Percentiles rank a stretch among this genome's conserved stretches.
Conservation (phyloP, 2,797 vertebrate species). For the Halcyon leucocephala region DNA sequence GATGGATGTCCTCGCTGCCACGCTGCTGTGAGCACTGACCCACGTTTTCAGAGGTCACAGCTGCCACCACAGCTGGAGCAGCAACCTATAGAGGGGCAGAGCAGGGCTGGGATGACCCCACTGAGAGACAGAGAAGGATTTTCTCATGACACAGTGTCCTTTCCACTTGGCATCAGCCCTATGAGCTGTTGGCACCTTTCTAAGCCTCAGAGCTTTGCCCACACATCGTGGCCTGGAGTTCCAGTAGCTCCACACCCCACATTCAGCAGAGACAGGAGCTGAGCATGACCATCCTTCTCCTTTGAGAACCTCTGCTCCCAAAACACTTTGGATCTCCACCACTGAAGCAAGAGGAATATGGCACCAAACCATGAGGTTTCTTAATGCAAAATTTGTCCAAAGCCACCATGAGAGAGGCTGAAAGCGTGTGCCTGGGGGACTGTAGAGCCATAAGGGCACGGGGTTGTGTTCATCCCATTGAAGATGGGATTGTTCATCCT, state of each 20-base stretch:
- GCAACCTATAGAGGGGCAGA: too few relatives aligned
- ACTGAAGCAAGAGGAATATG: not conserved
- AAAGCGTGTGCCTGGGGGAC: not conserved
- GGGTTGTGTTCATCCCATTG: not conserved
- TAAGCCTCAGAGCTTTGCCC: not conserved
- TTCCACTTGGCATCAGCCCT: not conserved
- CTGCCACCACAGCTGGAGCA: too few relatives aligned
- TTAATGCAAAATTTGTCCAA: not conserved
- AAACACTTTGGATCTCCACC: not conserved
- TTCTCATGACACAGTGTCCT: too few relatives aligned
- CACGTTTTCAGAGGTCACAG: too few relatives aligned
- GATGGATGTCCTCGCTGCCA: too few relatives aligned
- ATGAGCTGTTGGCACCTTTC: not conserved
- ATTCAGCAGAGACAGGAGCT: not conserved
- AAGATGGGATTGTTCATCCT: not conserved
- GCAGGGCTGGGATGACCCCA: too few relatives aligned
- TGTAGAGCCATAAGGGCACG: not conserved
- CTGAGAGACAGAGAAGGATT: too few relatives aligned
- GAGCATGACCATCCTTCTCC: not conserved
- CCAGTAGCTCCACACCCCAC: not conserved
- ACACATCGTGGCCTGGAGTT: accelerated
- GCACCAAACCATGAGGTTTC: not conserved
- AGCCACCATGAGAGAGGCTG: not conserved
- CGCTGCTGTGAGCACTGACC: too few relatives aligned
- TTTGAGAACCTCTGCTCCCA: not conserved